Conservation (phyloP, 92 coral and sea anemone species). For the Palythoa heliodiscus region DNA sequence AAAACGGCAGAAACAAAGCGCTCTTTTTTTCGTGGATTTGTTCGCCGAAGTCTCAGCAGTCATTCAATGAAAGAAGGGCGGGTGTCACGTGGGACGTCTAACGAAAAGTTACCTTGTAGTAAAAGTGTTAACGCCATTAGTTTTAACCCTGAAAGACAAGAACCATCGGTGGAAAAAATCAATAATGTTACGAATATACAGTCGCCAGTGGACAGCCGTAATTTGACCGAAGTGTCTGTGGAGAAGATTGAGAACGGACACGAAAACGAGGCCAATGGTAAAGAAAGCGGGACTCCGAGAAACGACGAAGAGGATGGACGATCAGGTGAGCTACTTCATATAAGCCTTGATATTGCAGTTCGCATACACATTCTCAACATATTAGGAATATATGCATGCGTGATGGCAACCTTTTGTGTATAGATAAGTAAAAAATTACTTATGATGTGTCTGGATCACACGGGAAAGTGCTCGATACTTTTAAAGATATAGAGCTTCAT, state of each 20-base stretch:
- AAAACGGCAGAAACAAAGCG: conserved; percentile 67
- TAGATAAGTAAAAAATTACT: too few species aligned
- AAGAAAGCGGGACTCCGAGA: background rate
- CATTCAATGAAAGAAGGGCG: conserved; percentile 86
- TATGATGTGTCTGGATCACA: too few species aligned
- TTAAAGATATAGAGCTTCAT: too few species aligned
- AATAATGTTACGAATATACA: conserved; percentile 51
- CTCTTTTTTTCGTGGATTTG: conserved; percentile 73
- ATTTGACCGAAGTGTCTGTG: conserved; percentile 36
- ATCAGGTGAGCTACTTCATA: conserved; percentile 9
- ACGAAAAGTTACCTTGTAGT: conserved; percentile 72
- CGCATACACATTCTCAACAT: too few species aligned
- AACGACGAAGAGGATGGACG: conserved; percentile 11
- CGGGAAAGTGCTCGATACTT: too few species aligned
- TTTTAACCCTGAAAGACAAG: conserved; percentile 30
- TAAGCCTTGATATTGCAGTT: background rate
- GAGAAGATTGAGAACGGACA: conserved; percentile 18
- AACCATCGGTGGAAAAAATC: conserved; percentile 33
- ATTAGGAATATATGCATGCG: background rate
- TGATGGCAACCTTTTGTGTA: background rate
- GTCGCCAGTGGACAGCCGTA: conserved; percentile 55
- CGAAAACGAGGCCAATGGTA: conserved; percentile 3
- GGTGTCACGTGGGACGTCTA: conserved; percentile 59
- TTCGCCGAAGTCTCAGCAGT: conserved; percentile 81
- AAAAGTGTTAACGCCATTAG: conserved; percentile 49